Percentiles rank a stretch among this genome's conserved stretches.
phyloP scores from a whole-genome alignment of 2,888 invertebrate species.

The Dendrolimus houi region DNA sequence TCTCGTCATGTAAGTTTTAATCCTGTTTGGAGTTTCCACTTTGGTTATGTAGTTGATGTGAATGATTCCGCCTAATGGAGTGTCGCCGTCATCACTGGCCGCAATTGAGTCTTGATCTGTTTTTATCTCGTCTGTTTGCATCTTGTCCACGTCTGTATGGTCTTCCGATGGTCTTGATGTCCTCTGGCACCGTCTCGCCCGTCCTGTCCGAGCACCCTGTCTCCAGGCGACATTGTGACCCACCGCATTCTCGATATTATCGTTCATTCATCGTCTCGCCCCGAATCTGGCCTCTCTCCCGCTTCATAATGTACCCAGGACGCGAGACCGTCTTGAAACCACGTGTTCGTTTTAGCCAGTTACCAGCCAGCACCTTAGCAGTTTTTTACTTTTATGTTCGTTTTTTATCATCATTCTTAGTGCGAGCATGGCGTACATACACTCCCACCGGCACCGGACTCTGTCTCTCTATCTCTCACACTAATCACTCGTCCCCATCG shows the following conservation, averaged over 20 bases:
- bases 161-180: conserved; percentile 3
- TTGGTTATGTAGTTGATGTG: background rate
- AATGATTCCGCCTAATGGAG: conserved; percentile 15
- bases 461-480: conserved; percentile 4
- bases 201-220: conserved; percentile 23
- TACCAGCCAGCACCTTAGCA: conserved; percentile 35
- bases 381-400: conserved; percentile 19
- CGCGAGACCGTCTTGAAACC: conserved; percentile 26
- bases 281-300: conserved; percentile 24
- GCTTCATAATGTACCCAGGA: conserved; percentile 33
- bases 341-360: conserved; percentile 25
- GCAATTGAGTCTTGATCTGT: conserved; percentile 42
- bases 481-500: conserved; percentile 12
- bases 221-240: conserved; percentile 13
- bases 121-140: conserved; percentile 48
- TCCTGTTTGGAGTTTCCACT: background rate
- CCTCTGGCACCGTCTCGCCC: conserved; percentile 35
- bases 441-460: conserved; percentile 13
- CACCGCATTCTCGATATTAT: conserved; percentile 4
- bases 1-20: conserved; percentile 1
- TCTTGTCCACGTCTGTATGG: conserved; percentile 43
- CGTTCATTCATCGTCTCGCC: conserved; percentile 18
- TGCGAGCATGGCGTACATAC: conserved; percentile 31
- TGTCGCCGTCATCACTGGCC: conserved; percentile 48
- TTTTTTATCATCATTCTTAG: conserved; percentile 9